A percentile compares a stretch with the other conserved stretches of the same genome.
phyloP scores from a whole-genome alignment of 2,797 vertebrate species.

The Phrynocephalus guinanensis region DNA sequence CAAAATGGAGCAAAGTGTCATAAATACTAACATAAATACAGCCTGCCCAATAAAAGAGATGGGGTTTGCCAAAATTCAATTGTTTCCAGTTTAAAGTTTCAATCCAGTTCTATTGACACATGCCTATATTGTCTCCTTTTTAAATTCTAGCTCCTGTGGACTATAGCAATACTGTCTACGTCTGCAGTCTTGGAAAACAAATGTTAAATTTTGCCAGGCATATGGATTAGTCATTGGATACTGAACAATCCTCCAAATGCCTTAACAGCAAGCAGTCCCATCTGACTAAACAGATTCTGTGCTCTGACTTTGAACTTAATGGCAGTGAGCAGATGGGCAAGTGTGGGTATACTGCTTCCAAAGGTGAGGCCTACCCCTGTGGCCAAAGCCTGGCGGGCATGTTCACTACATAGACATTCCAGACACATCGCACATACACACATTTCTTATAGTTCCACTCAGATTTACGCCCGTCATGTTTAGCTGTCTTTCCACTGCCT shows the following conservation, averaged over 20 bases:
- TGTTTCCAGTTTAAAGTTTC: not conserved
- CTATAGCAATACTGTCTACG: slow-evolving; percentile 61
- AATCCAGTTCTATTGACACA: not conserved
- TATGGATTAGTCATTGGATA: not conserved
- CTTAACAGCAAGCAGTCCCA: slow-evolving; percentile 48
- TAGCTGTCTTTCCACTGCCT: slow-evolving; percentile 19
- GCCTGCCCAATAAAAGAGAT: not conserved
- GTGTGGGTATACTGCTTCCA: slow-evolving; percentile 44
- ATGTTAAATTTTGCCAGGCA: slow-evolving; percentile 2
- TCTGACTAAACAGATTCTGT: slow-evolving; percentile 72
- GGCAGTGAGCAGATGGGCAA: slow-evolving; percentile 61
- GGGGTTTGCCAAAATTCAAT: slow-evolving; percentile 21
- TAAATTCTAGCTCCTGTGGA: slow-evolving; percentile 24
- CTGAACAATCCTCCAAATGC: not conserved
- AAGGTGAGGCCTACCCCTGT: not conserved
- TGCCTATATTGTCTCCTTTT: slow-evolving; percentile 34
- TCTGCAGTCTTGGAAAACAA: slow-evolving; percentile 41
- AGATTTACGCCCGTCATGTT: not conserved
- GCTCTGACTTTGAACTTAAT: slow-evolving; percentile 69
- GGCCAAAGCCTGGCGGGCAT: rapidly evolving
- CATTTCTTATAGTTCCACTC: slow-evolving; percentile 13
- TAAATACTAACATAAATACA: slow-evolving; percentile 10
- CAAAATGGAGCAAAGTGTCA: not conserved
- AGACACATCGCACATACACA: rapidly evolving
- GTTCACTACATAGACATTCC: not conserved